Base-by-base conservation (phyloP, 2,888 invertebrate genomes). In the Cheilosia scutellata region DNA sequence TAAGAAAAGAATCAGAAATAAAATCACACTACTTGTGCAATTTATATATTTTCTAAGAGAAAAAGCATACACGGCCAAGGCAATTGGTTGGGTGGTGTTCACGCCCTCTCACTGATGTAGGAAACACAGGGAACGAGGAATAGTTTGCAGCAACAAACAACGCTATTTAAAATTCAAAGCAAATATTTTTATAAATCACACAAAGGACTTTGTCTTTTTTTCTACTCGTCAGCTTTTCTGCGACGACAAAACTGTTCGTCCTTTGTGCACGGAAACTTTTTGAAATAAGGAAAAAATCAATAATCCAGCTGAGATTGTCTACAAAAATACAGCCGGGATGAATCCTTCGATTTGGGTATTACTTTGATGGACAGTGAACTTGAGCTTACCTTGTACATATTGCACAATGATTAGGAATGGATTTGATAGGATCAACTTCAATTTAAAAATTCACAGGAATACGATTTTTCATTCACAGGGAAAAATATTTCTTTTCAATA, bases 241-340 rank as follows among this genome's bases (percentile, higher is more conserved):
- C 25, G 55, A 58, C 31, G 44, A 42, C 27, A 9, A 80, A 75
- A 51, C 25, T 49, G 57, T 57, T 77, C 77, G 57, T 84, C 80
- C 76, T 76, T 77, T 82, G 63, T 63, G 76, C 68, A 72, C 60
- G 42, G 55, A 66, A 75, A 70, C 53, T 71, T 79, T 79, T 79
- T 55, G 55, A 40, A 58, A 27, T 25, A 63, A 57, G 62, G 42
- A 72, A 80, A 80, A 82, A 86, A 86, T 86, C 86, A 86, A 86
- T 86, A 86, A 72, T 77, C 82, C 65, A 72, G 42, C 57, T 51
- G 55, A 71, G 49, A 60, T 16, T 65, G 80, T 86, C 80, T 86
- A 82, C 77, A 76, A 82, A 77, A 84, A 86, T 72, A 86, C 80
- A 86, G 77, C 86, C 86, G 86, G 82, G 51, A 86, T 33, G 44